These are phyloP conservation scores for Bombus confusus DNA, from an alignment of 1,140 invertebrate species.

Conservation along the genomic window DNA sequence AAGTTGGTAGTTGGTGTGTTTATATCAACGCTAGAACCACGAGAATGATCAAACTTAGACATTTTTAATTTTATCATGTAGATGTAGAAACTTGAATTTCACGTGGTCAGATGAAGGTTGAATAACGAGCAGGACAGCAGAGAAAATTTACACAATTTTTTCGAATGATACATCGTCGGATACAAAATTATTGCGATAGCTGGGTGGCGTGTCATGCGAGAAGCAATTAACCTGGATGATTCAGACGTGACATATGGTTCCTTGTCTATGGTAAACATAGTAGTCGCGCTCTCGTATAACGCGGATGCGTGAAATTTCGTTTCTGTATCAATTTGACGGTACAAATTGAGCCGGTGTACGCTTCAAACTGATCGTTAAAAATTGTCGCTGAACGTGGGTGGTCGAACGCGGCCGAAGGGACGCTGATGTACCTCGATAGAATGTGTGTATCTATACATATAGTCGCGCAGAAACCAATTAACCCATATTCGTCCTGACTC, in stretches of 20 bases:
- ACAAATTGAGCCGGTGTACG: slow-evolving; percentile 15
- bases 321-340: slow-evolving; percentile 19
- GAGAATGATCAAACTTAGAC: neutral
- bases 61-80: neutral
- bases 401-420: slow-evolving; percentile 7
- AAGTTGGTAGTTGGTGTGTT: neutral
- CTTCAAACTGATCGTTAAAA: slow-evolving; percentile 46
- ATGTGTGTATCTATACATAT: slow-evolving; percentile 15
- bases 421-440: slow-evolving; percentile 26
- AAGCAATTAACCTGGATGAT: slow-evolving; percentile 29
- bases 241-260: neutral
- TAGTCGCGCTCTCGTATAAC: neutral
- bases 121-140: neutral
- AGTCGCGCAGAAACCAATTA: slow-evolving; percentile 60
- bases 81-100: neutral
- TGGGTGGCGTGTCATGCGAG: neutral
- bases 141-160: neutral
- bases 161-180: neutral
- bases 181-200: neutral
- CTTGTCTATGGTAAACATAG: neutral
- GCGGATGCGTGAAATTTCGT: neutral
- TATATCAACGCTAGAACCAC: neutral
- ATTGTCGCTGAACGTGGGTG: slow-evolving; percentile 14
- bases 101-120: neutral
- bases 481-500: slow-evolving; percentile 55